These are phyloP conservation scores for Pseudochirops cupreus DNA, from an alignment of 2,797 vertebrate genomes.

Conservation along the genomic window DNA sequence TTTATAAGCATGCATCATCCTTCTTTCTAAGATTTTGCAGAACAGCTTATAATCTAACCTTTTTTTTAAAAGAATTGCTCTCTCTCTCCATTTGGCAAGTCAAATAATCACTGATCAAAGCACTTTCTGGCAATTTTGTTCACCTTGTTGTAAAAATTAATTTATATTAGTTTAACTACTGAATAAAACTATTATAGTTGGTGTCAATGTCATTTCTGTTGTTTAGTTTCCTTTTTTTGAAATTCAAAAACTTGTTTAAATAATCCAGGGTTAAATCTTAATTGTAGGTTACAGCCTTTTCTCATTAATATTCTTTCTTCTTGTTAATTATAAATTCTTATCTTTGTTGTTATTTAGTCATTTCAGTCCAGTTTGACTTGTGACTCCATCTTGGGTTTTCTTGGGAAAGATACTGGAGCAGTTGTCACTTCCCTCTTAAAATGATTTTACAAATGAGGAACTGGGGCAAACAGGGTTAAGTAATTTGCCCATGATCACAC, in stretches of 20 bases:
- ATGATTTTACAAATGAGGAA: background rate
- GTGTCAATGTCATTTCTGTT: too few species aligned
- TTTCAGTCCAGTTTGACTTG: background rate
- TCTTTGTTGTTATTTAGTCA: background rate
- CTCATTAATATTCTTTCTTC: background rate
- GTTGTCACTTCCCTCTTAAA: background rate
- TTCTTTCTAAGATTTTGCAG: too few species aligned
- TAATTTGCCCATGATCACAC: background rate
- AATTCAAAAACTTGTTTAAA: background rate
- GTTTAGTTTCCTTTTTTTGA: background rate
- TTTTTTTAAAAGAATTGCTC: too few species aligned
- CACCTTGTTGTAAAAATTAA: too few species aligned
- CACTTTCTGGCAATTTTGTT: too few species aligned
- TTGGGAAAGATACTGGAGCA: background rate
- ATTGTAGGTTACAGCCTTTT: background rate
- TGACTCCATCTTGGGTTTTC: background rate
- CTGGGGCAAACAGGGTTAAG: background rate
- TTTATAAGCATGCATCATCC: too few species aligned
- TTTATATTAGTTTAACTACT: too few species aligned
- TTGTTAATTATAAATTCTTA: background rate
- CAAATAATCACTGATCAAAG: too few species aligned
- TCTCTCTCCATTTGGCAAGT: too few species aligned
- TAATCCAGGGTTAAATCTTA: background rate
- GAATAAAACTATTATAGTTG: too few species aligned
- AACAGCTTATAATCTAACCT: too few species aligned